Conservation (phyloP, 2,797 vertebrate species). For the Toxotes lorentzi region DNA sequence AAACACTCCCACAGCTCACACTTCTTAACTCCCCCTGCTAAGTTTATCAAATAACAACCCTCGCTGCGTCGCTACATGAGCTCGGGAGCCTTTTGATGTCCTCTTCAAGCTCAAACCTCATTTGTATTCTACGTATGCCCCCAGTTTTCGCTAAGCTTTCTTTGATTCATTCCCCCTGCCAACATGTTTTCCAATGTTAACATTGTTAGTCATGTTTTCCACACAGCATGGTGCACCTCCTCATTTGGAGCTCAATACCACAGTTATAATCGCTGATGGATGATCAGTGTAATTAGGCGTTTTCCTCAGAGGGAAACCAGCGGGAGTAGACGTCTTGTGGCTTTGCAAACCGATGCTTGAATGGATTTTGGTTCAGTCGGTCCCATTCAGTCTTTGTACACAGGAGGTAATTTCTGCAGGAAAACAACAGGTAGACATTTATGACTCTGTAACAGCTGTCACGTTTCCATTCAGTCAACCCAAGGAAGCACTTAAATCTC, state of each 20-base stretch:
- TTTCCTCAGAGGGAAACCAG: constrained; percentile 38
- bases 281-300: constrained; percentile 58
- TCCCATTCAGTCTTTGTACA: not conserved
- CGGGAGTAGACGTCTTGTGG: not conserved
- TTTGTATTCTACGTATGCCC: constrained; percentile 66
- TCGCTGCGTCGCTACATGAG: constrained; percentile 25
- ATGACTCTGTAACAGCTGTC: constrained; percentile 26
- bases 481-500: constrained; percentile 32
- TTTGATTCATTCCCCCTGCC: constrained; percentile 61
- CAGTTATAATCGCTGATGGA: constrained; percentile 46
- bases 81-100: constrained; percentile 64
- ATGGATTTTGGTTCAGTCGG: not conserved
- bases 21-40: constrained; percentile 42
- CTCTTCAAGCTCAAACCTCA: constrained; percentile 54
- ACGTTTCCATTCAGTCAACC: constrained; percentile 38
- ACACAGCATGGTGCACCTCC: constrained; percentile 54
- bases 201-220: constrained; percentile 70
- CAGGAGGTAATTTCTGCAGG: constrained; percentile 6
- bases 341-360: not conserved
- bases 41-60: constrained; percentile 69
- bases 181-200: constrained; percentile 63
- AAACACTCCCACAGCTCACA: constrained; percentile 46
- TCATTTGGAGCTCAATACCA: constrained; percentile 56
- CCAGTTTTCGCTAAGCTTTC: constrained; percentile 53
- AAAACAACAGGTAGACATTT: constrained; percentile 30